Conservation (phyloP, 2,888 invertebrate species). For the Omphaloscelis lunosa region DNA sequence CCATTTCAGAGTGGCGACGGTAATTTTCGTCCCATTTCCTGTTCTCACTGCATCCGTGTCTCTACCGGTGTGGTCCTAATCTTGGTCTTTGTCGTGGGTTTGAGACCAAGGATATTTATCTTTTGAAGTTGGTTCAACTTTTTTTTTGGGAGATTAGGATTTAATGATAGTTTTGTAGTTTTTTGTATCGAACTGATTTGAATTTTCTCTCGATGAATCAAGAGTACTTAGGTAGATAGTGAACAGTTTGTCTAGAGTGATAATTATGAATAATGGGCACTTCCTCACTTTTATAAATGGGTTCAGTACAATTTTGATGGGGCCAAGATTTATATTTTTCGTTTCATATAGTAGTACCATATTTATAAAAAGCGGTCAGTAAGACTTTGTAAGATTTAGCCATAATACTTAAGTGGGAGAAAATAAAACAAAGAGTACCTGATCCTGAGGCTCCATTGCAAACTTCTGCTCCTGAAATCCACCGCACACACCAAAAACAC, state of each 20-base stretch:
- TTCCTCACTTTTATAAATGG: background rate
- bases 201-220: too few relatives aligned
- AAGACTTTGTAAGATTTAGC: background rate
- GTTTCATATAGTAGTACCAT: background rate
- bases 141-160: background rate
- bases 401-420: background rate
- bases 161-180: background rate
- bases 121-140: slow-evolving; percentile 2
- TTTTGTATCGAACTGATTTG: background rate
- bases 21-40: slow-evolving; percentile 57
- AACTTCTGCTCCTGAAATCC: slow-evolving; percentile 94
- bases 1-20: slow-evolving; percentile 43
- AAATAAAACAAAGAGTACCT: slow-evolving; percentile 74
- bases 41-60: slow-evolving; percentile 49
- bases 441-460: slow-evolving; percentile 97
- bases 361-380: background rate
- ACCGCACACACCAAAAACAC: slow-evolving; percentile 80
- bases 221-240: background rate
- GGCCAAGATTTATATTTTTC: background rate
- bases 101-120: slow-evolving; percentile 15
- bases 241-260: background rate
- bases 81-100: slow-evolving; percentile 22
- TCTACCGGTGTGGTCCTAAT: slow-evolving; percentile 57
- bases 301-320: background rate
- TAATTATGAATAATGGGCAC: background rate